A percentile compares a stretch with the other conserved stretches of the same genome.
phyloP scores from a whole-genome alignment of 2,113 vertebrate genomes.

The Sceloporus undulatus region DNA sequence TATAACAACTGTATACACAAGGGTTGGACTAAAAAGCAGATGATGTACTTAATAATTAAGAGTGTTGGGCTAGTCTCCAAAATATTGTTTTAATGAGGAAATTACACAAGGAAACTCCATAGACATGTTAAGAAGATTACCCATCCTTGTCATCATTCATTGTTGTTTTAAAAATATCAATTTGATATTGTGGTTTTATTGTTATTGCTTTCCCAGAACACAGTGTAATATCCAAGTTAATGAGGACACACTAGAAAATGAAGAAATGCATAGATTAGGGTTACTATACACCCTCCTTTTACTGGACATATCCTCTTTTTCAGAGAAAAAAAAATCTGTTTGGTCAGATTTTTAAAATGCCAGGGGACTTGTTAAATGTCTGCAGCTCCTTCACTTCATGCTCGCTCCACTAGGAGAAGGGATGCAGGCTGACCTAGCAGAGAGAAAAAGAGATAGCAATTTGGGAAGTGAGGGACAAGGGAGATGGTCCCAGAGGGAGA shows the following conservation, averaged over 20 bases:
- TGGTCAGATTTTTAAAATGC: no score
- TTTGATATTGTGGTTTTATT: background rate
- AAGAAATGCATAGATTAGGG: background rate
- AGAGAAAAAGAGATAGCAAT: no score
- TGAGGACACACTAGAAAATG: background rate
- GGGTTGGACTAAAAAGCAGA: background rate
- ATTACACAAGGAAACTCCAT: background rate
- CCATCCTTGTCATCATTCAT: background rate
- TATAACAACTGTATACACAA: background rate
- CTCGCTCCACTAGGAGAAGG: no score
- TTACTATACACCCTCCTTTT: no score
- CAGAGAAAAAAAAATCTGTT: no score
- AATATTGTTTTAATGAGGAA: background rate
- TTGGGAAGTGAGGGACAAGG: no score
- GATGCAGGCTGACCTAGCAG: no score
- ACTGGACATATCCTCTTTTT: no score
- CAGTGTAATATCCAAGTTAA: background rate
- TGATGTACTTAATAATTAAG: background rate
- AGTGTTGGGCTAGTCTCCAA: background rate
- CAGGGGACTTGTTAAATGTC: no score
- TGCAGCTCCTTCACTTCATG: no score
- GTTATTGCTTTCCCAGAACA: background rate
- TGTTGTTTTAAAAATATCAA: background rate
- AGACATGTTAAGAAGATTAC: background rate
- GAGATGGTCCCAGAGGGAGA: no score